A percentile compares a stretch with the other conserved stretches of the same genome.
phyloP scores from a whole-genome alignment of 2,797 vertebrate genomes.

The Adrianichthys oophorus region DNA sequence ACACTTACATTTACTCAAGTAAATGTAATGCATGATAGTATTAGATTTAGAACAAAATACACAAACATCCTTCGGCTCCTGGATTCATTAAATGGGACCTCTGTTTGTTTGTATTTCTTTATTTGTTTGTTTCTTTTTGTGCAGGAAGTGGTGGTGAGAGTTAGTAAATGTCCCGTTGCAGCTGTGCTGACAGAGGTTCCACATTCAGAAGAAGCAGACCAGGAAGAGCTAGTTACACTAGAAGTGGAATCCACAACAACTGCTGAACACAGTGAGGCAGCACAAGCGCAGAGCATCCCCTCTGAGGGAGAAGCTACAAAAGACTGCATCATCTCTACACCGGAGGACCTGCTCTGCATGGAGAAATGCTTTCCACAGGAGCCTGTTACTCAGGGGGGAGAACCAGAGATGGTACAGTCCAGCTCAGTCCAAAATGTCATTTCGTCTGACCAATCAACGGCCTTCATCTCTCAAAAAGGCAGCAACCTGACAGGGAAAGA shows the following conservation, averaged over 20 bases:
- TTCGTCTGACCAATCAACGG: background rate
- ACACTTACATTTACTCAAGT: too few relatives aligned
- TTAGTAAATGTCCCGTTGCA: constrained; percentile 19
- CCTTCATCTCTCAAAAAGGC: constrained; percentile 14
- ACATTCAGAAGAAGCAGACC: background rate
- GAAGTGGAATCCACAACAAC: constrained; percentile 9
- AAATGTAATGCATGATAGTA: too few relatives aligned
- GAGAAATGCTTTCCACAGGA: constrained; percentile 26
- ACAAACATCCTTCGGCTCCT: too few relatives aligned
- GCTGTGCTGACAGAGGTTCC: constrained; percentile 10
- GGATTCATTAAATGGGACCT: too few relatives aligned
- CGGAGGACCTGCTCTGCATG: constrained; percentile 7
- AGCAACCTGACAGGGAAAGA: constrained; percentile 9
- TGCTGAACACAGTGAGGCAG: constrained; percentile 17
- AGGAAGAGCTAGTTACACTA: constrained; percentile 16
- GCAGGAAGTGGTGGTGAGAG: constrained; percentile 28
- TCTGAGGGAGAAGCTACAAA: background rate
- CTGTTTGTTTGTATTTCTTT: background rate
- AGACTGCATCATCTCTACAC: background rate
- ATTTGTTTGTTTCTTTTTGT: background rate
- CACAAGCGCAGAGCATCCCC: constrained; percentile 14
- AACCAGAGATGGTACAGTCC: constrained; percentile 28
- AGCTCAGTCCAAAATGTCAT: constrained; percentile 11
- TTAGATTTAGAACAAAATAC: too few relatives aligned
- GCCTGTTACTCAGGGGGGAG: background rate